phyloP scores from a whole-genome alignment of 35 echinoderm and acorn worm species.

The Ophiothrix spiculata region DNA sequence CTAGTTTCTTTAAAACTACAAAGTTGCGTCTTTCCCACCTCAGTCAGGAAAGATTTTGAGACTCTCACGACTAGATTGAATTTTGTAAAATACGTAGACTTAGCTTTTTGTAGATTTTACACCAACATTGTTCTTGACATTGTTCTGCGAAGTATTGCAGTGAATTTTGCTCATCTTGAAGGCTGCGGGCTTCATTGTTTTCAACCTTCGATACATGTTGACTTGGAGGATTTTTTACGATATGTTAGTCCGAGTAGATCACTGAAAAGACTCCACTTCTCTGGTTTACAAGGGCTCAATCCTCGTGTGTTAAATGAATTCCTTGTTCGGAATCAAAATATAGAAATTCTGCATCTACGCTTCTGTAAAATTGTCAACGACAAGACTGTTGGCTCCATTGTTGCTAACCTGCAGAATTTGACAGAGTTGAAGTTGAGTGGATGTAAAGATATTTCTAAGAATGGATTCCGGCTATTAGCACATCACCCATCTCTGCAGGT shows the following conservation, averaged over 20 bases:
- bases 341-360: not conserved
- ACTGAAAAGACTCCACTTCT: not conserved
- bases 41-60: conserved; percentile 5
- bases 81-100: not conserved
- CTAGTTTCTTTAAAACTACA: not conserved
- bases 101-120: not conserved
- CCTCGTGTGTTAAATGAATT: not conserved
- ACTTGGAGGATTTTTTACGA: not conserved
- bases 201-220: not conserved
- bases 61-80: not conserved
- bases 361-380: not conserved
- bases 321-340: not conserved
- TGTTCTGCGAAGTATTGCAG: not conserved
- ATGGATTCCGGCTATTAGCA: not conserved
- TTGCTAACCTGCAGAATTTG: not conserved
- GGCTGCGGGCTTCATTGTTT: not conserved
- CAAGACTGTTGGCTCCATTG: not conserved
- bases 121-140: not conserved
- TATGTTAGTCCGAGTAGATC: not conserved
- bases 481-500: not conserved
- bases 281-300: not conserved
- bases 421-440: not conserved
- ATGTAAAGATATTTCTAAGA: not conserved
- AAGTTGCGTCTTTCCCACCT: not conserved
- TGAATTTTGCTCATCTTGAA: not conserved